A percentile compares a stretch with the other conserved stretches of the same genome.
Conservation (phyloP, 2,797 vertebrate species). For the Hirundo rustica region DNA sequence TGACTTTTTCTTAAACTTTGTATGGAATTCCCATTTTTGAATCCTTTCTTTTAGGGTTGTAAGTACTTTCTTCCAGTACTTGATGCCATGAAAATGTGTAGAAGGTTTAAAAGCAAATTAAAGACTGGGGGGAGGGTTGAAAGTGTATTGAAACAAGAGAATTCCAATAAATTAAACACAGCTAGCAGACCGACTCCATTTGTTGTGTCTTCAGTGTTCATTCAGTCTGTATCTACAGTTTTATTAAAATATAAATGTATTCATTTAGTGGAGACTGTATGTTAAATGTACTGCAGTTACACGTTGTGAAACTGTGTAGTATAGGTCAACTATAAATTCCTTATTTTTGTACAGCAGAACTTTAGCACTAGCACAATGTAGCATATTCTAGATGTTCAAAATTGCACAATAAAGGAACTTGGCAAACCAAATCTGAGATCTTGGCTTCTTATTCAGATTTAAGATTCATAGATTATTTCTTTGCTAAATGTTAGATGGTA, state of each 20-base stretch:
- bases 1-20: constrained; percentile 27
- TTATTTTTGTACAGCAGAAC: constrained; percentile 89
- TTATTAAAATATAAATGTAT: constrained; percentile 76
- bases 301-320: constrained; percentile 80
- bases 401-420: constrained; percentile 89
- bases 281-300: constrained; percentile 77
- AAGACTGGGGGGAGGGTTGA: constrained; percentile 32
- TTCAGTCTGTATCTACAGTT: constrained; percentile 75
- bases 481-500: constrained; percentile 38
- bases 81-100: constrained; percentile 61
- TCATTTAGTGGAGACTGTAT: constrained; percentile 79
- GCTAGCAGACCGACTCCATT: constrained; percentile 71
- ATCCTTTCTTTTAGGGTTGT: constrained; percentile 31
- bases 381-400: constrained; percentile 86
- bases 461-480: constrained; percentile 63
- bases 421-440: constrained; percentile 84
- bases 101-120: constrained; percentile 51
- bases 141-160: constrained; percentile 55
- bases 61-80: constrained; percentile 50
- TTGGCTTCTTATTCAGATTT: constrained; percentile 84
- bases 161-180: constrained; percentile 64
- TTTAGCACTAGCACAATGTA: constrained; percentile 83
- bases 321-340: constrained; percentile 78
- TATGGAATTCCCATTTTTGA: constrained; percentile 35
- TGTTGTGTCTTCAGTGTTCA: constrained; percentile 77